Base-by-base conservation (phyloP, 2,113 vertebrate species). In the Rhinolophus ferrumequinum region DNA sequence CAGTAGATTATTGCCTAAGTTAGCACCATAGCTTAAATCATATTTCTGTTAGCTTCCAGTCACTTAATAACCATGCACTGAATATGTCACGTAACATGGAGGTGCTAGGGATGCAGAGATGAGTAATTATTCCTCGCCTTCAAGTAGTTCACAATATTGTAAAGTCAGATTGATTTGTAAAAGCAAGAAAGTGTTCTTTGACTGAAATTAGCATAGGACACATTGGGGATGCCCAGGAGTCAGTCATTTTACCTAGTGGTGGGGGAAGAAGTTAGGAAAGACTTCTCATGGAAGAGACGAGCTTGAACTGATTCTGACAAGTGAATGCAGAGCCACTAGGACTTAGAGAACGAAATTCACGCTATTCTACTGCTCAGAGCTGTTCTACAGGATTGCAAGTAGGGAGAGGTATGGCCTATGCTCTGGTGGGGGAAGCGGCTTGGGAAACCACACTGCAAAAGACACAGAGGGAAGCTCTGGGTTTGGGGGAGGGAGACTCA, bases 381-480 rank as follows among this genome's bases (percentile, higher is more conserved):
- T 56, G 15, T 5, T 50, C 6, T 9, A 5, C 0, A 11, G 33
- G 24, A 72, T 5, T 75, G 2, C 12, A 83, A 41, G 14, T 35
- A 26, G 10, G 0, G 5, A 15, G 60, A 14, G 14, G 33, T 64
- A 2, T 8, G 33, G 18, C 26, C 50, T 15, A 1, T 3, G 12
- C 21, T 62, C 15, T 38, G 18, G 26, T 8, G 6, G 28, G 56
- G 10, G 21, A 7, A 16, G 26, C 60, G 69, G 54, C 21, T 24
- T 10, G 6, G 8, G 18, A 52, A 85, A 30, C n/a, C 41, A 35
- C 12, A n/a, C 30, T 72, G 44, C 3, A 69, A 79, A 89, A 69
- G n/a, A n/a, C 89, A 85, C 91, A 93, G 79, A 89, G 13, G 87
- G 52, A 81, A 67, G 54, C 21, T 50, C 62, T 54, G 35, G 33